phyloP scores from a whole-genome alignment of 2,113 vertebrate genomes.

The Corydoras sp. region DNA sequence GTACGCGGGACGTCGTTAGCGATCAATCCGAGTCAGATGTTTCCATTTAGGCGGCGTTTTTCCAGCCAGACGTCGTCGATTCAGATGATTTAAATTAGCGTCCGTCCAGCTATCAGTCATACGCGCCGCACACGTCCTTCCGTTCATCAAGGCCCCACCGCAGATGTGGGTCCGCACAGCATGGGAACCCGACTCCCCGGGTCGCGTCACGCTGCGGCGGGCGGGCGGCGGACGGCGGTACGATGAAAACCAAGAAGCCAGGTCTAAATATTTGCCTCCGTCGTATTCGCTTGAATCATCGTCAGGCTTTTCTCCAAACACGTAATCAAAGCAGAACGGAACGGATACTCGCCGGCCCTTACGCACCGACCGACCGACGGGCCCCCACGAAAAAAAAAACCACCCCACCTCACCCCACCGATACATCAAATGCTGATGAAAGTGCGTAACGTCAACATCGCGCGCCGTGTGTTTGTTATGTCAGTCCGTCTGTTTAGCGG shows the following conservation, averaged over 20 bases:
- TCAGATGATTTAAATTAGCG: conserved; percentile 74
- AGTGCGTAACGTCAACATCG: conserved; percentile 56
- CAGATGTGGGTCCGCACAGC: conserved; percentile 46
- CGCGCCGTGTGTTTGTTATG: conserved; percentile 51
- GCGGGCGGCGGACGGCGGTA: too few relatives aligned
- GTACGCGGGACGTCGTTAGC: conserved; percentile 62
- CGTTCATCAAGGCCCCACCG: conserved; percentile 46
- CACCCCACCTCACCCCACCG: too few relatives aligned
- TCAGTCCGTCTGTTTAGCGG: conserved; percentile 52
- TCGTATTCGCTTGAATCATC: conserved; percentile 64
- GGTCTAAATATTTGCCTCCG: conserved; percentile 68
- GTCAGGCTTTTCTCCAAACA: conserved; percentile 67
- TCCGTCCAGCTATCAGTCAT: conserved; percentile 63
- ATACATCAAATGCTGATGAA: conserved; percentile 56
- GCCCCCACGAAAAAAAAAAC: conserved; percentile 56
- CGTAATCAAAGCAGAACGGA: conserved; percentile 48
- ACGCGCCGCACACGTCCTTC: conserved; percentile 51
- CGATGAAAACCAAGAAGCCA: conserved; percentile 56
- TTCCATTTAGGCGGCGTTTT: conserved; percentile 60
- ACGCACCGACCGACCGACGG: too few relatives aligned
- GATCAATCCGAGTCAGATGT: conserved; percentile 72
- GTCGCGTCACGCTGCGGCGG: conserved; percentile 56
- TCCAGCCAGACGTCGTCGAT: conserved; percentile 56
- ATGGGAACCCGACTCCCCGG: conserved; percentile 49
- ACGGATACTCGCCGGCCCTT: conserved; percentile 56